Evolutionary conservation across 2,888 invertebrate genomes (phyloP).

Genomic region (Kuschelorhynchus macadamiae): DNA sequence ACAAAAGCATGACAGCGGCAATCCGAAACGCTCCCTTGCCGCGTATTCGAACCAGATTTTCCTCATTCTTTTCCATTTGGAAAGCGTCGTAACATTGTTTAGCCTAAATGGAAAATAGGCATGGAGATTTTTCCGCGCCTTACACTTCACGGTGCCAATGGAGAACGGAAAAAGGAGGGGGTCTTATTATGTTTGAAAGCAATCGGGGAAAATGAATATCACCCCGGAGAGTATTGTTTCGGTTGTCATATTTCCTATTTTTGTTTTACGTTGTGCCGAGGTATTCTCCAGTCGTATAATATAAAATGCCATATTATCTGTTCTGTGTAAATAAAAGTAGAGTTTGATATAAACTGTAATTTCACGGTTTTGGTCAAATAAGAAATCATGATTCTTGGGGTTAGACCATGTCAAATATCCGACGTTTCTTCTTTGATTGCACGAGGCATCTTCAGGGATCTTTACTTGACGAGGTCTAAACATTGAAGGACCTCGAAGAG

Average conservation of each 20-base stretch:
- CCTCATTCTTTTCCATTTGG: constrained; percentile 19
- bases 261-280: constrained; percentile 2
- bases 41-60: constrained; percentile 6
- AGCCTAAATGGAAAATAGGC: constrained; percentile 34
- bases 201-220: constrained; percentile 29
- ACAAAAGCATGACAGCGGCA: not conserved
- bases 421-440: no score
- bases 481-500: no score
- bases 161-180: constrained; percentile 3
- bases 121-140: constrained; percentile 11
- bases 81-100: constrained; percentile 19
- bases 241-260: constrained; percentile 14
- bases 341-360: no score
- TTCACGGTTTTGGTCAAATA: no score
- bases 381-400: no score
- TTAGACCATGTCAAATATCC: no score
- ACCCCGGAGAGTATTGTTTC: constrained; percentile 16
- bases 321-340: no score
- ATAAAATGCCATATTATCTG: no score
- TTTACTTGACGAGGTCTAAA: no score
- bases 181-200: constrained; percentile 32
- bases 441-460: no score
- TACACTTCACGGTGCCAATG: constrained; percentile 10
- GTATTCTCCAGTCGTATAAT: no score
- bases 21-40: not conserved